Evolutionary conservation across 2,113 vertebrate genomes (phyloP).

Genomic region (Notarius lentiginosus): DNA sequence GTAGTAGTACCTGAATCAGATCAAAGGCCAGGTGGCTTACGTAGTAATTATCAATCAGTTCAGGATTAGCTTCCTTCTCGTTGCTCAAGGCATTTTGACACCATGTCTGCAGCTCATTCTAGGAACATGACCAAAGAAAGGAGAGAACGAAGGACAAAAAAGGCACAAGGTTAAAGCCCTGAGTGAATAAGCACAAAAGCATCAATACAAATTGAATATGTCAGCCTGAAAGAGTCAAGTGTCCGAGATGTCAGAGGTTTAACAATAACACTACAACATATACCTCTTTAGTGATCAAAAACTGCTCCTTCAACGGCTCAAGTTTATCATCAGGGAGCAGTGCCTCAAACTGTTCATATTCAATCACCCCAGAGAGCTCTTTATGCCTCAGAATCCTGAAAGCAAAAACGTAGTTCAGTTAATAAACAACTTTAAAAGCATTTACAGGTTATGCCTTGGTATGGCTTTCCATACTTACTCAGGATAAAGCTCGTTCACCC

Average conservation of each 20-base stretch:
- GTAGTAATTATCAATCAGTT: constrained; percentile 70
- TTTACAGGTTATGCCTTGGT: neutral
- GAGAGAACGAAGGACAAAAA: neutral
- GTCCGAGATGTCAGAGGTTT: neutral
- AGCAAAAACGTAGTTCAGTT: neutral
- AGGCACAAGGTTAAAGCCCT: neutral
- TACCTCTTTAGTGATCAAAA: constrained; percentile 76
- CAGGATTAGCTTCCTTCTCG: constrained; percentile 69
- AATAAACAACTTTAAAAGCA: neutral
- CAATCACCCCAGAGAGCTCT: constrained; percentile 66
- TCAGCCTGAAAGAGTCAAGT: neutral
- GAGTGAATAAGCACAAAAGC: neutral
- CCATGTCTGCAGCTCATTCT: constrained; percentile 61
- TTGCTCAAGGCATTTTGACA: constrained; percentile 66
- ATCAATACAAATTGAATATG: neutral
- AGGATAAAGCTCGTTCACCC: constrained; percentile 80
- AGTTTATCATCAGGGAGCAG: constrained; percentile 74
- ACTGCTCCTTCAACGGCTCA: constrained; percentile 73
- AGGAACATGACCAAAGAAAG: constrained; percentile 7
- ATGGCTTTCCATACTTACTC: constrained; percentile 55
- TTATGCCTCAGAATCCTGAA: constrained; percentile 77
- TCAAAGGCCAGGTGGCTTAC: constrained; percentile 79
- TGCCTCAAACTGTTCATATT: constrained; percentile 67
- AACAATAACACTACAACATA: constrained; percentile 53
- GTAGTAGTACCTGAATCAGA: constrained; percentile 80